Evolutionary conservation across 2,888 invertebrate genomes (phyloP), one percentile per base, ranked within the genome.

Genomic region (Pristionchus mayeri): DNA sequence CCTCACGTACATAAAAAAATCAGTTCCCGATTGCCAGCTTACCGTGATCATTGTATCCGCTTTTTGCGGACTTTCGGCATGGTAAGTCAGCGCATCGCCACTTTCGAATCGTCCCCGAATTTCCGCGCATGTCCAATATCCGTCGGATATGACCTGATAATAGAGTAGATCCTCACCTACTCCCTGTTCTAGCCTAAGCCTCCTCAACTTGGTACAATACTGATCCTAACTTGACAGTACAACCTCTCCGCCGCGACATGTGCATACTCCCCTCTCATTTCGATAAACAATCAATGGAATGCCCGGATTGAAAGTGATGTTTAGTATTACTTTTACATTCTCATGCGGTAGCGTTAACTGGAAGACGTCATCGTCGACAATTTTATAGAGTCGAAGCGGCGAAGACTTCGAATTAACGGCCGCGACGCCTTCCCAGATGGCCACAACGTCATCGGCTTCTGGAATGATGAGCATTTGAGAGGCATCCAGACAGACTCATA

Each of bases 391-490:
- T 7, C 30, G 6, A 7, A 76, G 27, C 0, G 50, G 27, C 21
- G 27, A 0, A 18, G 18, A 21, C 2, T 6, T 13, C 3, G 76
- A 27, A 21, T 52, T 11, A 11, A 76, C 30, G 4, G 76, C 76
- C 21, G 76, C 76, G 18, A 76, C 30, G 21, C 76, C 76, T n/a
- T 76, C 76, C 76, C 76, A 76, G 30, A 76, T 76, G 11, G 40
- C 40, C 3, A 71, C 24, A 1, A 24, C 4, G 24, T 71, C 71
- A 2, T 40, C 37, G 71, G 40, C 9, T 16, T 71, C 71, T 71
- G 6, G 9, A 37, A 63, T 44, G 44, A 44, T 44, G 44, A 13
- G 44, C 44, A 44, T 44, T 13, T 44, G 44, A 44, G n/a, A n/a
- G n/a, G n/a, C n/a, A n/a, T n/a, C n/a, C 44, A 9, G 44, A 44